Conservation (phyloP, 92 coral and sea anemone species). For the Diadumene lineata region DNA sequence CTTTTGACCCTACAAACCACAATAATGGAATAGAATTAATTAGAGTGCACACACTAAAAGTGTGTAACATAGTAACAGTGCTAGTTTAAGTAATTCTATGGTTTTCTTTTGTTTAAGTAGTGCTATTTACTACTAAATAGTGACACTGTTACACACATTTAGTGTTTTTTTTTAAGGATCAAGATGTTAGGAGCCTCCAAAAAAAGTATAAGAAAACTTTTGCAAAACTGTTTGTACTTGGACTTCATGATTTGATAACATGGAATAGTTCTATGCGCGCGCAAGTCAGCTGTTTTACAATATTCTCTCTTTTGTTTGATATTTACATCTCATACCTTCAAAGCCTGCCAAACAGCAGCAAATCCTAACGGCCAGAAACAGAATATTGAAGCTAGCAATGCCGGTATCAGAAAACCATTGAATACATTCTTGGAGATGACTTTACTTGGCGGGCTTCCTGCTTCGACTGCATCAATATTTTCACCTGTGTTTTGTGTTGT, state of each 20-base stretch:
- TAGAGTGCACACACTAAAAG: too few relatives aligned
- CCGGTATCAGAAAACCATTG: slow-evolving; percentile 36
- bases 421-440: slow-evolving; percentile 2
- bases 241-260: background rate
- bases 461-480: background rate
- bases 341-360: slow-evolving; percentile 58
- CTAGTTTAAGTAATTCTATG: background rate
- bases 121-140: too few relatives aligned
- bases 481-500: background rate
- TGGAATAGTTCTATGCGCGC: too few relatives aligned
- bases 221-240: background rate
- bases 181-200: background rate
- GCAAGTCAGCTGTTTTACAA: too few relatives aligned
- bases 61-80: background rate
- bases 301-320: too few relatives aligned
- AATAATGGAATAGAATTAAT: background rate
- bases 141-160: too few relatives aligned
- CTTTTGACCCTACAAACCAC: slow-evolving; percentile 41
- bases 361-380: slow-evolving; percentile 67
- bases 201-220: background rate
- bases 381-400: slow-evolving; percentile 32
- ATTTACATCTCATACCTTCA: slow-evolving; percentile 24
- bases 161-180: background rate
- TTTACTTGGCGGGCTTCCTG: background rate
- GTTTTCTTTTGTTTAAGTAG: too few relatives aligned